These are phyloP conservation scores for Palythoa heliodiscus DNA, from an alignment of 92 coral and sea anemone species.

Conservation along the genomic window DNA sequence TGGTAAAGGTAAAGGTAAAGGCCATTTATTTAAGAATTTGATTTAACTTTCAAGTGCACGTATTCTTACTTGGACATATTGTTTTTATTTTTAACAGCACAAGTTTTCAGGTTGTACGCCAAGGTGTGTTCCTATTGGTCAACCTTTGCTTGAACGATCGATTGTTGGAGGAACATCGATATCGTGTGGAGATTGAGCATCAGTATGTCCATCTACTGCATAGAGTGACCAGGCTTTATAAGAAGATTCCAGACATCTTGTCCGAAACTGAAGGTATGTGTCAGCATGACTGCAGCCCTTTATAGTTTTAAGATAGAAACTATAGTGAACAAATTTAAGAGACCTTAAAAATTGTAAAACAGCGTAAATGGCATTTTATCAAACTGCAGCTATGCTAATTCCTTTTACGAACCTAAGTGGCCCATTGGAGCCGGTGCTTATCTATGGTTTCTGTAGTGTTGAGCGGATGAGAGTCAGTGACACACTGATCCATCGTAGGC, in stretches of 20 bases:
- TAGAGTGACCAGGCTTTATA: slow-evolving; percentile 63
- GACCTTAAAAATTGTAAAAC: too few species aligned
- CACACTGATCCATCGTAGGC: too few species aligned
- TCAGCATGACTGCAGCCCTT: not conserved
- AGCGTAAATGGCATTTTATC: too few species aligned
- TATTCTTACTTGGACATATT: not conserved
- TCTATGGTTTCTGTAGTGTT: too few species aligned
- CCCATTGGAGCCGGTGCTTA: too few species aligned
- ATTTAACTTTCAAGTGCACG: not conserved
- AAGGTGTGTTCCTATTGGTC: slow-evolving; percentile 72
- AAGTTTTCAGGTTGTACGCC: slow-evolving; percentile 64
- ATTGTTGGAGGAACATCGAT: slow-evolving; percentile 67
- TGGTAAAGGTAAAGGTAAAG: too few species aligned
- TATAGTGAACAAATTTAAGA: too few species aligned
- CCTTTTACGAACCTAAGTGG: too few species aligned
- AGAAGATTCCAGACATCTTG: slow-evolving; percentile 59
- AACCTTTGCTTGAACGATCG: slow-evolving; percentile 70
- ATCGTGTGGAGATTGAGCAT: slow-evolving; percentile 79
- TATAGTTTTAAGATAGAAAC: not conserved
- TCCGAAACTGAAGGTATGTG: slow-evolving; percentile 72
- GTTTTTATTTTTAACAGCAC: slow-evolving; percentile 34
- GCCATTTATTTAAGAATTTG: not conserved
- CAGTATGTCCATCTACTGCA: slow-evolving; percentile 71
- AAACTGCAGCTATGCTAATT: too few species aligned
- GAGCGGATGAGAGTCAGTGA: too few species aligned